These are phyloP conservation scores for Craniophora ligustri DNA, from an alignment of 2,888 invertebrate genomes.

Conservation along the genomic window DNA sequence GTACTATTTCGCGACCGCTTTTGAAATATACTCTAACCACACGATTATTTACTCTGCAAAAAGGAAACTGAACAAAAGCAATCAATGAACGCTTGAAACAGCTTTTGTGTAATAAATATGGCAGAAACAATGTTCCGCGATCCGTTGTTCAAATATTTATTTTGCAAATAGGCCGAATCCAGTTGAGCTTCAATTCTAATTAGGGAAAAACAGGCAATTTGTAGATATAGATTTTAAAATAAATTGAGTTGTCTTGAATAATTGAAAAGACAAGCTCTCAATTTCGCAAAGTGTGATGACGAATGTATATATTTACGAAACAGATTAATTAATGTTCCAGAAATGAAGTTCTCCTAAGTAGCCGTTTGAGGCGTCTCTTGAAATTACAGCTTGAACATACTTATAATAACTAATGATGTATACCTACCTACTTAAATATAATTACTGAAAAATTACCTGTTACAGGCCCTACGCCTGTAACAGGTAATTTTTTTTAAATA, in stretches of 20 bases:
- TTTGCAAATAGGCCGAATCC: conserved; percentile 56
- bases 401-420: too few relatives aligned
- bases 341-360: conserved; percentile 7
- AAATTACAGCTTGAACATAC: neutral
- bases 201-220: conserved; percentile 67
- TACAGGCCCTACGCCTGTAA: too few relatives aligned
- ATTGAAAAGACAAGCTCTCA: conserved; percentile 58
- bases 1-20: neutral
- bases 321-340: conserved; percentile 34
- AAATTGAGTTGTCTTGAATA: conserved; percentile 68
- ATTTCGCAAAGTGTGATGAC: conserved; percentile 52
- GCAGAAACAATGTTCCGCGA: conserved; percentile 32
- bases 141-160: conserved; percentile 55
- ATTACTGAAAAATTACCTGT: too few relatives aligned
- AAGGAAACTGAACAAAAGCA: conserved; percentile 35
- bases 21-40: neutral
- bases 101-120: conserved; percentile 33
- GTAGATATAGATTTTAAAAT: conserved; percentile 61
- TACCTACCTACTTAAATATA: neutral
- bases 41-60: conserved; percentile 14
- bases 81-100: conserved; percentile 38
- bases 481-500: neutral
- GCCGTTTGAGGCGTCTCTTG: conserved; percentile 2
- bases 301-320: conserved; percentile 54
- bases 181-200: conserved; percentile 62